Evolutionary conservation across 2,888 invertebrate genomes (phyloP).

Genomic region (Ptychoptera contaminata): DNA sequence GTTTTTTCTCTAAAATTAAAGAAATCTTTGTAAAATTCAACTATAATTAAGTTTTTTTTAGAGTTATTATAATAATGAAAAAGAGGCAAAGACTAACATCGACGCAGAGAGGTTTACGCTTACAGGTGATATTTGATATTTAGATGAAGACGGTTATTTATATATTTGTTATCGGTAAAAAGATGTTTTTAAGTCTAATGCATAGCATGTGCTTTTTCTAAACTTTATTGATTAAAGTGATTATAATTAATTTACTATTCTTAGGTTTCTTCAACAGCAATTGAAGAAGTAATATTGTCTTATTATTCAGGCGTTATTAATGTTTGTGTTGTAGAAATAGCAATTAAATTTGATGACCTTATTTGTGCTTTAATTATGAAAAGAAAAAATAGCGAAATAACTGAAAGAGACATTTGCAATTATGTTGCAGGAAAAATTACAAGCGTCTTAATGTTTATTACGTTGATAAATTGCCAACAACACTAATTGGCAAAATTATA

Average conservation of each 20-base stretch:
- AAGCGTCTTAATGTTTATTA: conserved; percentile 23
- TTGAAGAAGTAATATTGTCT: conserved; percentile 19
- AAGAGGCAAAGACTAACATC: conserved; percentile 18
- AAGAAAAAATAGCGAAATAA: conserved; percentile 6
- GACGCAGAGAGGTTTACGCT: conserved; percentile 26
- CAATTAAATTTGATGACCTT: too few species aligned
- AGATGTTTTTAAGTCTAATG: conserved; percentile 16
- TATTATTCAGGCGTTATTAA: too few species aligned
- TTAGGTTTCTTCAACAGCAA: conserved; percentile 19
- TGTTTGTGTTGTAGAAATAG: too few species aligned
- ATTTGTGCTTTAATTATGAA: conserved; percentile 7
- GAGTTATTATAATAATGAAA: too few species aligned
- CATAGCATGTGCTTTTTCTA: too few species aligned
- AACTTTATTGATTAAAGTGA: too few species aligned
- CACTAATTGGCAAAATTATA: conserved; percentile 22
- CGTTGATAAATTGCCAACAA: conserved; percentile 20
- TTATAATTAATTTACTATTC: too few species aligned
- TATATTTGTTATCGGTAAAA: conserved; percentile 20
- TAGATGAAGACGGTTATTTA: conserved; percentile 24
- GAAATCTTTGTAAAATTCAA: too few species aligned
- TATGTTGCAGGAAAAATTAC: conserved; percentile 14
- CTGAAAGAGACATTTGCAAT: conserved; percentile 8
- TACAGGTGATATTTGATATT: conserved; percentile 27
- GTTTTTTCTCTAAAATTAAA: too few species aligned
- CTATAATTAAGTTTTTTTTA: too few species aligned